phyloP scores from a whole-genome alignment of 2,888 invertebrate genomes.

The Xanthorhoe designata region DNA sequence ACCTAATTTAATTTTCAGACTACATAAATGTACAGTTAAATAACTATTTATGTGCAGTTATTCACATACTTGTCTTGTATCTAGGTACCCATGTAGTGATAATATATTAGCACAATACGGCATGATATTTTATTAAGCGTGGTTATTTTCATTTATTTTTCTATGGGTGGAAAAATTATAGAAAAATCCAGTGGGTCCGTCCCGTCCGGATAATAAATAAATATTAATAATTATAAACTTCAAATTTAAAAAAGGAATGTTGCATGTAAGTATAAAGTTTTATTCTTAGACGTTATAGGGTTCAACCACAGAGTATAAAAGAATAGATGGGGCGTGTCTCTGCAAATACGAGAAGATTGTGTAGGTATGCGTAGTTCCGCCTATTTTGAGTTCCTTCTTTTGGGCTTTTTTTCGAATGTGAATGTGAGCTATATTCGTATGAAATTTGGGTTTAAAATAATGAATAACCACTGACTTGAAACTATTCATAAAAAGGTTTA shows the following conservation, averaged over 20 bases:
- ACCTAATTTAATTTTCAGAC: slow-evolving; percentile 71
- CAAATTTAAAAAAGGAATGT: too few species aligned
- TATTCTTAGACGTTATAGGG: too few species aligned
- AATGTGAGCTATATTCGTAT: background rate
- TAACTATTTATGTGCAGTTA: slow-evolving; percentile 17
- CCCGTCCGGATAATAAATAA: too few species aligned
- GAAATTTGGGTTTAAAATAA: too few species aligned
- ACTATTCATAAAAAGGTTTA: too few species aligned
- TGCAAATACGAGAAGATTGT: background rate
- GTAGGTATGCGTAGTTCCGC: background rate
- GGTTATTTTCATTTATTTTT: background rate
- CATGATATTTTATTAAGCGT: background rate
- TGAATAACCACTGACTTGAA: too few species aligned
- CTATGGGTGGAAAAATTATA: too few species aligned
- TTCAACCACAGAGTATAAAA: background rate
- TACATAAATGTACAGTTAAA: slow-evolving; percentile 59
- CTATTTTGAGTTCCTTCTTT: background rate
- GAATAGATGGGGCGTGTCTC: background rate
- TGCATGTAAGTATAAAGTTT: too few species aligned
- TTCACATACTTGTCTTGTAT: background rate
- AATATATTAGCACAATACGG: background rate
- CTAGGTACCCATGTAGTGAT: background rate
- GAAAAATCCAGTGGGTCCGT: too few species aligned
- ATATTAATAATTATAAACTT: too few species aligned
- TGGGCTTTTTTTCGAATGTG: too few species aligned